Conservation (phyloP, 1,140 invertebrate genomes). For the Temnothorax curvispinosus region DNA sequence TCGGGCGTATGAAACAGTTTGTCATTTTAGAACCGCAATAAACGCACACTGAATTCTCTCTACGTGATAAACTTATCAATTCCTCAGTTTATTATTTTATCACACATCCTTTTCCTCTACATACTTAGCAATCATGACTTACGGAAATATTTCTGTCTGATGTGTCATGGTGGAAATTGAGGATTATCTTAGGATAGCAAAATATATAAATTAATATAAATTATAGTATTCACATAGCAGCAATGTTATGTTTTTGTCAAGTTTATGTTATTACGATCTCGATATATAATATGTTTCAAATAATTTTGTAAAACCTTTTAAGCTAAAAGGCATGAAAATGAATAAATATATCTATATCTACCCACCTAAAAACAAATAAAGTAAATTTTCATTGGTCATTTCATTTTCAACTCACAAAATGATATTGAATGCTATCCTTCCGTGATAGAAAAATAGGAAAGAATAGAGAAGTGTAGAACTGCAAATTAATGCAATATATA, state of each 20-base stretch:
- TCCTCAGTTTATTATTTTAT: conserved; percentile 64
- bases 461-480: neutral
- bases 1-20: neutral
- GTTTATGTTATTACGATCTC: neutral
- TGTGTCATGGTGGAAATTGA: neutral
- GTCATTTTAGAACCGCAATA: neutral
- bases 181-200: neutral
- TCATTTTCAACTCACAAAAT: neutral
- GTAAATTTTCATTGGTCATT: neutral
- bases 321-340: neutral
- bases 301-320: neutral
- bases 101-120: conserved; percentile 77
- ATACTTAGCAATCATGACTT: neutral
- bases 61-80: conserved; percentile 59
- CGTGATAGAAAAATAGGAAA: neutral
- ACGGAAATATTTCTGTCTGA: neutral
- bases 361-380: neutral
- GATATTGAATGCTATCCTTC: neutral
- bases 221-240: neutral
- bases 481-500: neutral
- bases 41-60: neutral
- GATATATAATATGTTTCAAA: neutral
- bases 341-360: neutral
- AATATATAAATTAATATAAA: neutral
- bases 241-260: neutral